These are phyloP conservation scores for Meliscaeva auricollis DNA, from an alignment of 2,888 invertebrate species.

Conservation along the genomic window DNA sequence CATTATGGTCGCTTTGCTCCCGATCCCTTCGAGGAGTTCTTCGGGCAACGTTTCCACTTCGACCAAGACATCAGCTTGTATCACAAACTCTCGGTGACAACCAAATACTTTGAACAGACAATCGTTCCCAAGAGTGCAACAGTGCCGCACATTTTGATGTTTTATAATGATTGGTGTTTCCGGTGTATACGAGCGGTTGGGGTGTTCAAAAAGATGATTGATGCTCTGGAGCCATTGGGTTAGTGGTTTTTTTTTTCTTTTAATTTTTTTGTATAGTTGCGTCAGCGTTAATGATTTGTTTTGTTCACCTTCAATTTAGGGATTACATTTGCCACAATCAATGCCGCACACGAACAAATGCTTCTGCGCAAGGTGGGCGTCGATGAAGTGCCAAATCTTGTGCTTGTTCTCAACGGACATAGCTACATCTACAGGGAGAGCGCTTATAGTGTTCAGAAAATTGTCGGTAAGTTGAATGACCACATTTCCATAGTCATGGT, in stretches of 20 bases:
- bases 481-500: neutral
- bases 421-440: conserved; percentile 93
- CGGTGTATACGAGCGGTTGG: conserved; percentile 95
- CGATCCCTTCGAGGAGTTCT: conserved; percentile 94
- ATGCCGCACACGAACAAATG: conserved; percentile 92
- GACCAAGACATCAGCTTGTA: conserved; percentile 94
- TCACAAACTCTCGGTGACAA: conserved; percentile 93
- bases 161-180: conserved; percentile 98
- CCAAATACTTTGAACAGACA: conserved; percentile 94
- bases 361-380: conserved; percentile 92
- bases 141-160: conserved; percentile 93
- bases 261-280: neutral
- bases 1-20: conserved; percentile 87
- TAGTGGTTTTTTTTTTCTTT: conserved; percentile 17
- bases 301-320: conserved; percentile 71
- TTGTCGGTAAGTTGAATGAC: conserved; percentile 87
- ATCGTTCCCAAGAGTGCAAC: conserved; percentile 93
- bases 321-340: conserved; percentile 92
- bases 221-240: conserved; percentile 94
- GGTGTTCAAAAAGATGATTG: conserved; percentile 92
- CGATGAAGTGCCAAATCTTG: conserved; percentile 92
- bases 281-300: conserved; percentile 12
- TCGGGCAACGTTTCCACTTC: conserved; percentile 92
- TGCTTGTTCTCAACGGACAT: conserved; percentile 93
- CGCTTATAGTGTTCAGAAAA: conserved; percentile 90